Evolutionary conservation across 2,113 vertebrate species (phyloP), one percentile per base, ranked within the genome.

Genomic region (Choloepus hoffmanni): DNA sequence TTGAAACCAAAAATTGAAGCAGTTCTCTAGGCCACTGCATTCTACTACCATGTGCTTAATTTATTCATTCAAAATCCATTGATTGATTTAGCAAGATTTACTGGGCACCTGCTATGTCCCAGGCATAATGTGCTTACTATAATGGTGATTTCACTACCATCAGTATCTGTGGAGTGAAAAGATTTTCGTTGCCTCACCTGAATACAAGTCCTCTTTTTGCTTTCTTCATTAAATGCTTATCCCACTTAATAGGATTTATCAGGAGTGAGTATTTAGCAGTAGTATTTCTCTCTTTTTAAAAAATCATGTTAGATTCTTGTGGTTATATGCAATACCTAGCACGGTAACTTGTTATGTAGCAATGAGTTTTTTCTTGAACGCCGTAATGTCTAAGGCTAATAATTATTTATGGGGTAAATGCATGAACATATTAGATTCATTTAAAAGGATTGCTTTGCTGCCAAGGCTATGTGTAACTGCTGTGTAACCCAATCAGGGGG

Each of bases 321-420:
- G 60, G 7, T 82, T 76, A 7, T 62, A 58, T 78, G 45, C 2
- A 74, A n/a, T 3, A n/a, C 21, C 14, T 89, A 23, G 7, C 45
- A 60, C 9, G 78, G 55, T 36, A 92, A 65, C 33, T 67, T 74
- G 33, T 60, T 87, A 30, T 70, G 9, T 48, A 68, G 76, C 2
- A 88, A n/a, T 84, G 3, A 79, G 60, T 89, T 95, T 26, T 30
- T 88, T 88, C 77, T 84, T 83, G 50, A 95, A 68, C n/a, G 55
- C 15, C 78, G 1, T 65, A 91, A 45, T 85, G 36, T 74, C 13
- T 93, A 28, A 89, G 6, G 16, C 73, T 93, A 96, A 85, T 88
- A 90, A 90, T 60, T 70, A 58, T 70, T 70, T 89, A 30, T 82
- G 33, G 23, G 40, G 15, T 53, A 90, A 93, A 50, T 55, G 2